Evolutionary conservation across 2,888 invertebrate genomes (phyloP).

Genomic region (Diplazon laetatorius): DNA sequence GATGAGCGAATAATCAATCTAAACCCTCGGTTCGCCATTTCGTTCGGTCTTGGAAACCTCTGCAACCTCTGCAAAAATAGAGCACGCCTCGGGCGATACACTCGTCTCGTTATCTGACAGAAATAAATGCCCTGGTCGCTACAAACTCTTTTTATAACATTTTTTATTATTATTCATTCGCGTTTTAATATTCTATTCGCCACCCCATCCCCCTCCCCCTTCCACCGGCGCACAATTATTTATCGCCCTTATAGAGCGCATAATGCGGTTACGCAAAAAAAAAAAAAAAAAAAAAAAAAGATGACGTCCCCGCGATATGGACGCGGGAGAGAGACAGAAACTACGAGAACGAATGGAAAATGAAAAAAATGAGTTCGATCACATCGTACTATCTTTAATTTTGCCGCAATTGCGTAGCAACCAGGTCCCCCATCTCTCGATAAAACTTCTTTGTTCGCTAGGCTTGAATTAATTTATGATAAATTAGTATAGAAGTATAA

Average conservation of each 20-base stretch:
- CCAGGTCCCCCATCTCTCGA: constrained; percentile 37
- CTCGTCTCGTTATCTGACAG: constrained; percentile 72
- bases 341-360: constrained; percentile 37
- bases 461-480: constrained; percentile 36
- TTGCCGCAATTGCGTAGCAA: constrained; percentile 40
- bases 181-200: constrained; percentile 55
- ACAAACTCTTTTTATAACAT: constrained; percentile 22
- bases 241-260: constrained; percentile 74
- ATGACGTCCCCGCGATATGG: constrained; percentile 57
- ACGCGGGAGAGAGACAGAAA: constrained; percentile 1
- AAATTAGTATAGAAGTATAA: too few species aligned
- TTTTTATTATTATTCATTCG: constrained; percentile 32
- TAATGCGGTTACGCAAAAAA: constrained; percentile 76
- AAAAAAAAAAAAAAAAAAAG: constrained; percentile 62
- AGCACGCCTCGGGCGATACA: constrained; percentile 67
- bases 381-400: constrained; percentile 49
- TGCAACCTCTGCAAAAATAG: constrained; percentile 70
- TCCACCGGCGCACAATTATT: constrained; percentile 60
- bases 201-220: constrained; percentile 26
- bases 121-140: constrained; percentile 67
- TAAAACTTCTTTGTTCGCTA: constrained; percentile 65
- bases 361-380: constrained; percentile 37
- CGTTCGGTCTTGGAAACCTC: constrained; percentile 65
- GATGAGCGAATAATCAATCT: constrained; percentile 57
- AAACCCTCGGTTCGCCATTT: constrained; percentile 56